These are phyloP conservation scores for Capitulum mitella DNA, from an alignment of 2,888 invertebrate species.

Conservation along the genomic window DNA sequence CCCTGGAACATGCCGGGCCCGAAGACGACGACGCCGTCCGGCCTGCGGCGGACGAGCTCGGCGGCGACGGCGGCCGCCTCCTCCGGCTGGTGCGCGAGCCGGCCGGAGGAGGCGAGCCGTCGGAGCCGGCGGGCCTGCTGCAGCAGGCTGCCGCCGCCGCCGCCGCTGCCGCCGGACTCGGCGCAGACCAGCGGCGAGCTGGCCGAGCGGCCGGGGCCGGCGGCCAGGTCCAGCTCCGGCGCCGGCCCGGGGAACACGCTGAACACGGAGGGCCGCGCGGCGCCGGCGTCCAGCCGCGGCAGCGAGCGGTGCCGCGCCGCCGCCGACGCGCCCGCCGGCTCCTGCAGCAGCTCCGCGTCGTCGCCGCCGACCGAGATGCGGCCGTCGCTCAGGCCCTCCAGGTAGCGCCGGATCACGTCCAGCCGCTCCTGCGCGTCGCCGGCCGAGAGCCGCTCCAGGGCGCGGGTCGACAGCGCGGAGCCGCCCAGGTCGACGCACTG, in stretches of 20 bases:
- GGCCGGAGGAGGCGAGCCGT: not conserved
- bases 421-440: not conserved
- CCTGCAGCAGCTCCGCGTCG: not conserved
- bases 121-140: not conserved
- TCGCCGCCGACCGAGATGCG: not conserved
- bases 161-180: not conserved
- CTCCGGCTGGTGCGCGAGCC: not conserved
- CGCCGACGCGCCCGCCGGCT: not conserved
- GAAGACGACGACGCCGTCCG: not conserved
- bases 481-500: not conserved
- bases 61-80: not conserved
- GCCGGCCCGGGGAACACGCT: not conserved
- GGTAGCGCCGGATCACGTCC: conserved; percentile 8
- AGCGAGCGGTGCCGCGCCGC: not conserved
- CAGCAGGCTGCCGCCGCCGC: not conserved
- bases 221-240: not conserved
- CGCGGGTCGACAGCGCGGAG: not conserved
- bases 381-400: not conserved
- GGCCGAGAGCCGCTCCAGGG: not conserved
- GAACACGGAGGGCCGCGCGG: not conserved
- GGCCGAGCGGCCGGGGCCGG: not conserved
- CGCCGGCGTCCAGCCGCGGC: not conserved
- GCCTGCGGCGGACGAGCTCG: not conserved
- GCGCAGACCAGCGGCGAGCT: not conserved
- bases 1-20: conserved; percentile 10